Evolutionary conservation across 2,113 vertebrate species (phyloP), one percentile per base, ranked within the genome.

Genomic region (Trichomycterus rosablanca): DNA sequence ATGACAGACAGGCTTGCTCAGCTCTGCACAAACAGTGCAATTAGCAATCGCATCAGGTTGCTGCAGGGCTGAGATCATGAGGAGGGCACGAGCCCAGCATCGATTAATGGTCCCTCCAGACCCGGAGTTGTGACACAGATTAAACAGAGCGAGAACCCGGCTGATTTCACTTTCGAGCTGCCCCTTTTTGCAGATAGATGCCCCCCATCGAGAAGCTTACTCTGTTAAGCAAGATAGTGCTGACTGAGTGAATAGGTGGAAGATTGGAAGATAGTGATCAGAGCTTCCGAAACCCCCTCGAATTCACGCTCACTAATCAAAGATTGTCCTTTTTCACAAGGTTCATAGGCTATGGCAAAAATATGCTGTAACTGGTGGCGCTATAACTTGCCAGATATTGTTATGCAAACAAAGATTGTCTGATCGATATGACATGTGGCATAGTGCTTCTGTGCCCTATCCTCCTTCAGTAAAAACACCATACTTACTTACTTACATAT

Each of bases 1-100:
- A n/a, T 63, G 64, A 72, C 14, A 8, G 40, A 44, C 46, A 7
- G 50, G 32, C 58, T 55, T 7, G 19, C 58, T 42, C 66, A 8
- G 46, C 32, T 39, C 37, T 39, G 28, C 45, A 40, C 52, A 63
- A 46, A 58, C 56, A 66, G 39, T 14, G 19, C 64, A 63, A 74
- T 74, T 63, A 74, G 58, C 43, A 51, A 35, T 44, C 43, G 7
- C 68, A 50, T 70, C 67, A 64, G 48, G 63, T 50, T 58, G 34
- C 62, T 18, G 34, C 16, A 24, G 42, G 44, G 48, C 19, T 30
- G 55, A 45, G 40, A 51, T 64, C 59, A 68, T 43, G 23, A 28
- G 30, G 22, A 20, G 58, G 52, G 46, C 3, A 49, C 49, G 59
- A 52, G 50, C 23, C 26, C 19, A 12, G 49, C 66, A 63, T 55